Percentiles rank a stretch among this genome's conserved stretches.
Evolutionary conservation across 2,113 vertebrate genomes (phyloP).

Genomic region (Mirounga angustirostris): DNA sequence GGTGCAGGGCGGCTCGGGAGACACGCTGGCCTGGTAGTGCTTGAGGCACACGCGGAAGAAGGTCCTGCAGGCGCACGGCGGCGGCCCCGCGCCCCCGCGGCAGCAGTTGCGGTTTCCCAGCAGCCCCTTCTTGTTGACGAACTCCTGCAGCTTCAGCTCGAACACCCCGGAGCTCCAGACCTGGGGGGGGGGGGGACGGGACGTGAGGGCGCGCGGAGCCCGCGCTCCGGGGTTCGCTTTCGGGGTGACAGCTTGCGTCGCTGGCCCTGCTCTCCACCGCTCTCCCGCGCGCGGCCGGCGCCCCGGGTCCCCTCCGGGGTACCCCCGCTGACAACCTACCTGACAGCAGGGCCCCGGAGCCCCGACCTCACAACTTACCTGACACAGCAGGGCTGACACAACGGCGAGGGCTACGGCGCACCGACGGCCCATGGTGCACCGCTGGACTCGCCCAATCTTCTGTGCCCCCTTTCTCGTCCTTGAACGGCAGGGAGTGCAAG

Average conservation of each 20-base stretch:
- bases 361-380: conserved; percentile 88
- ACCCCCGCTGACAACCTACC: background rate
- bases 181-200: conserved; percentile 81
- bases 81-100: conserved; percentile 88
- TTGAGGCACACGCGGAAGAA: conserved; percentile 99
- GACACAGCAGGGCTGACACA: conserved; percentile 92
- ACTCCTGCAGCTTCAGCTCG: conserved; percentile 98
- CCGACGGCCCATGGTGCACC: conserved; percentile 92
- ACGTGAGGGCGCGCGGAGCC: too few relatives aligned
- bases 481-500: background rate
- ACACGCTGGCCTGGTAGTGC: conserved; percentile 97
- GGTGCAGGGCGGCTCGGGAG: conserved; percentile 98
- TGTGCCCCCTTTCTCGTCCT: conserved; percentile 8
- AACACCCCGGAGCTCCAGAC: conserved; percentile 96
- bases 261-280: background rate
- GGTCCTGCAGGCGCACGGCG: conserved; percentile 97
- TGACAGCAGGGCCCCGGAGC: background rate
- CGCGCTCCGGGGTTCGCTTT: background rate
- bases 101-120: conserved; percentile 96
- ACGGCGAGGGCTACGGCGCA: conserved; percentile 91
- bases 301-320: background rate
- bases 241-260: background rate
- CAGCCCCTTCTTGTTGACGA: conserved; percentile 97
- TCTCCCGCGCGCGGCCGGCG: background rate
- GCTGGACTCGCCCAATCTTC: conserved; percentile 51